Evolutionary conservation across 2,888 invertebrate species (phyloP).

Genomic region (Ceriagrion tenellum): DNA sequence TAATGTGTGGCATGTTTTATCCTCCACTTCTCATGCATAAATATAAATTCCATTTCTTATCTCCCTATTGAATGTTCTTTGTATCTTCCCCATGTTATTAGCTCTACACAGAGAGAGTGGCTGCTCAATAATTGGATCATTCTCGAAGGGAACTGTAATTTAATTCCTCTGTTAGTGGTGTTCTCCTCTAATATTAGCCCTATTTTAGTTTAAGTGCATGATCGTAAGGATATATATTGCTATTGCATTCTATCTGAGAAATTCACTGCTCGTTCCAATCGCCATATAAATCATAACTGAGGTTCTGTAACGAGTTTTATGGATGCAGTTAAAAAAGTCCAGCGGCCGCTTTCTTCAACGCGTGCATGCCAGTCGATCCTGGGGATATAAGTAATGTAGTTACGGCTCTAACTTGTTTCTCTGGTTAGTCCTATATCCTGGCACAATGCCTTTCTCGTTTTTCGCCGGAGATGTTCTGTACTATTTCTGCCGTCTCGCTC

Average conservation of each 20-base stretch:
- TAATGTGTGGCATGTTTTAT: not conserved
- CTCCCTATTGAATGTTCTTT: not conserved
- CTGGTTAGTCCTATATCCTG: not conserved
- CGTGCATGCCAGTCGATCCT: not conserved
- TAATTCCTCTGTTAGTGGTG: not conserved
- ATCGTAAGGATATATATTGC: not conserved
- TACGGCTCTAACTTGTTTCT: not conserved
- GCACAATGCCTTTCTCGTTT: not conserved
- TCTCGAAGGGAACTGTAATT: not conserved
- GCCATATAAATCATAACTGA: not conserved
- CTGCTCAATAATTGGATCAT: not conserved
- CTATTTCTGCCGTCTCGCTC: not conserved
- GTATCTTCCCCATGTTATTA: not conserved
- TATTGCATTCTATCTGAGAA: not conserved
- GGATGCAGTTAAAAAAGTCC: not conserved
- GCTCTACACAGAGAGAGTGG: not conserved
- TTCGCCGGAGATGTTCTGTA: not conserved
- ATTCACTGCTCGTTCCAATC: not conserved
- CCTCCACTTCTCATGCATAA: not conserved
- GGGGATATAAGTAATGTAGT: not conserved
- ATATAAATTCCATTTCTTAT: not conserved
- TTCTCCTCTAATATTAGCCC: not conserved
- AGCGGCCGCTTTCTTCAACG: not conserved
- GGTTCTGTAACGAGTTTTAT: not conserved
- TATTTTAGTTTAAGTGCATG: not conserved